phyloP scores from a whole-genome alignment of 2,888 invertebrate genomes.

The Timema podura region DNA sequence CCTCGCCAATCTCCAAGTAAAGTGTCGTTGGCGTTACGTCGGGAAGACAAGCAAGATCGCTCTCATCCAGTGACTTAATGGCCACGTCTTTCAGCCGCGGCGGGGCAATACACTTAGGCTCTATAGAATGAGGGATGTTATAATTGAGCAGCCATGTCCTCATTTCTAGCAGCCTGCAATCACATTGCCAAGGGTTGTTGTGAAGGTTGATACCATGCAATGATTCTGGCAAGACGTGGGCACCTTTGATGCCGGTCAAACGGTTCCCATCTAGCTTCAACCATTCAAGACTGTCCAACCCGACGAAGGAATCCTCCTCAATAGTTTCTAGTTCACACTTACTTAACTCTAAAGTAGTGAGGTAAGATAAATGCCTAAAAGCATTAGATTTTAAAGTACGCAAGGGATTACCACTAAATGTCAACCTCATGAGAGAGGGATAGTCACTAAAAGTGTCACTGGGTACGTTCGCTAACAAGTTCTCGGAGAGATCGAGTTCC shows the following conservation, averaged over 20 bases:
- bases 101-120: conserved; percentile 73
- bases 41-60: conserved; percentile 78
- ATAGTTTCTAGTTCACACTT: conserved; percentile 73
- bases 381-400: conserved; percentile 64
- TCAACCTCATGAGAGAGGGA: conserved; percentile 76
- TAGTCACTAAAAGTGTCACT: conserved; percentile 73
- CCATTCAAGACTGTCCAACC: conserved; percentile 78
- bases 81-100: conserved; percentile 60
- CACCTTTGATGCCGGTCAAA: conserved; percentile 66
- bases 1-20: conserved; percentile 72
- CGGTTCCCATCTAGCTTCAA: conserved; percentile 78
- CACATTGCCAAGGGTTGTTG: conserved; percentile 86
- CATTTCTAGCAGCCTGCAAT: conserved; percentile 74
- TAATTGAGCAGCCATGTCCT: conserved; percentile 73
- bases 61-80: conserved; percentile 62
- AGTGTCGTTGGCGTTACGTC: conserved; percentile 71
- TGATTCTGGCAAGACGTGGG: conserved; percentile 67
- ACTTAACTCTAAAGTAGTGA: conserved; percentile 77
- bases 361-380: conserved; percentile 68
- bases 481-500: conserved; percentile 81
- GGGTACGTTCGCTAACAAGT: conserved; percentile 72
- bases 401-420: conserved; percentile 78
- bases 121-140: conserved; percentile 71
- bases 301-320: conserved; percentile 76
- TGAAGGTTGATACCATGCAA: conserved; percentile 77